These are phyloP conservation scores for Bovichtus diacanthus DNA, from an alignment of 2,797 vertebrate genomes.

Conservation along the genomic window DNA sequence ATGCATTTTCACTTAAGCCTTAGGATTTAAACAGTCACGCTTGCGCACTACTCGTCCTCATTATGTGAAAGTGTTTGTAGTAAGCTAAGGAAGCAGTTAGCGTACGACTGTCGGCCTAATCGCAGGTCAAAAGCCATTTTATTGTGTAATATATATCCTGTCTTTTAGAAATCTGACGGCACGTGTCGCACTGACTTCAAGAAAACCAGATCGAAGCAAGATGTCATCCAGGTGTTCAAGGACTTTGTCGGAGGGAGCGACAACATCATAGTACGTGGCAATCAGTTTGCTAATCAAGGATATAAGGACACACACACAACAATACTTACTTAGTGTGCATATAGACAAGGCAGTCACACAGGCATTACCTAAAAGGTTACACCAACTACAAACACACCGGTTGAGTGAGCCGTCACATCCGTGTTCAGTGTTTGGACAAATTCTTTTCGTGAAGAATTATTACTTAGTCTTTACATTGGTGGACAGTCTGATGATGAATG, in stretches of 20 bases:
- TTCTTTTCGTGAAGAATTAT: slow-evolving; percentile 2
- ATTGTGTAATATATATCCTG: neutral
- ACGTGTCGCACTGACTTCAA: slow-evolving; percentile 98
- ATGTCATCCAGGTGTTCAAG: slow-evolving; percentile 91
- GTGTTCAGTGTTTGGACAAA: slow-evolving; percentile 40
- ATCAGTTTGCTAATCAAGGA: neutral
- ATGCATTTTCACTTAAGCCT: too few relatives aligned
- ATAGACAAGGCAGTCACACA: slow-evolving; percentile 10
- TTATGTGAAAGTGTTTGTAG: too few relatives aligned
- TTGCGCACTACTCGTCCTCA: too few relatives aligned
- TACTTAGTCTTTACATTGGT: neutral
- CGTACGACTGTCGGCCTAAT: neutral
- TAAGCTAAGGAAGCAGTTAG: too few relatives aligned
- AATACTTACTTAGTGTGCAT: neutral
- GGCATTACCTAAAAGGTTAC: slow-evolving; percentile 15
- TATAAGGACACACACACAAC: neutral
- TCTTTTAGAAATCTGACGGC: slow-evolving; percentile 91
- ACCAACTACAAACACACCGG: slow-evolving; percentile 3
- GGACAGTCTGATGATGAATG: neutral
- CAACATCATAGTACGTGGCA: slow-evolving; percentile 88
- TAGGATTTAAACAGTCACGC: too few relatives aligned
- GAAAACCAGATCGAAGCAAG: slow-evolving; percentile 91
- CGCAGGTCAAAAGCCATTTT: neutral
- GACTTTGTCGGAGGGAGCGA: slow-evolving; percentile 92
- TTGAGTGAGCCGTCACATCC: slow-evolving; percentile 29